Percentiles rank a stretch among this genome's conserved stretches.
Conservation (phyloP, 1,140 invertebrate species). For the Tachypleus tridentatus region DNA sequence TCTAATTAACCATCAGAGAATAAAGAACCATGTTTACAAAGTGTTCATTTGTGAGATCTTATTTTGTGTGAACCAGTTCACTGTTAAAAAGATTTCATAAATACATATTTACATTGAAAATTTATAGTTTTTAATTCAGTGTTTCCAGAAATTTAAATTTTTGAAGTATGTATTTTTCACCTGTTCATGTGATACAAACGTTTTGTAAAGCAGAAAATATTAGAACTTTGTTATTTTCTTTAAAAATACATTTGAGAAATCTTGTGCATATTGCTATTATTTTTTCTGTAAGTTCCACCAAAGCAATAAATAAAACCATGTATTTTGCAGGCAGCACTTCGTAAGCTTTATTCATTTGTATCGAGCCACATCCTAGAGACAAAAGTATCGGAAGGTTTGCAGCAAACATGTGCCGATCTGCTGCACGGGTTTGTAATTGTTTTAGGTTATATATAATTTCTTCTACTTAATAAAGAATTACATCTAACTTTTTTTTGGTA, state of each 20-base stretch:
- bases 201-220: too few relatives aligned
- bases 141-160: constrained; percentile 23
- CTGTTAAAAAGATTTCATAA: not conserved
- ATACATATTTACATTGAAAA: constrained; percentile 23
- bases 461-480: too few relatives aligned
- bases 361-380: constrained; percentile 61
- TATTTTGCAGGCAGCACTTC: constrained; percentile 48
- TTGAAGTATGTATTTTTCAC: too few relatives aligned
- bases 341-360: constrained; percentile 59
- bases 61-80: not conserved
- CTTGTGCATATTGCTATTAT: too few relatives aligned
- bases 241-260: too few relatives aligned
- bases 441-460: not conserved
- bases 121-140: constrained; percentile 15
- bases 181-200: too few relatives aligned
- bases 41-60: not conserved
- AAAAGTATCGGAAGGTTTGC: constrained; percentile 66
- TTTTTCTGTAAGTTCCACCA: too few relatives aligned
- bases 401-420: constrained; percentile 52
- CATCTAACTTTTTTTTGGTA: too few relatives aligned
- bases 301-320: too few relatives aligned
- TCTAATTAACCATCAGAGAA: too few relatives aligned
- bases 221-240: too few relatives aligned
- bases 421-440: constrained; percentile 47
- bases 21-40: too few relatives aligned